A percentile compares a stretch with the other conserved stretches of the same genome.
phyloP scores from a whole-genome alignment of 1,140 invertebrate genomes.

The Cardiocondyla obscurior region DNA sequence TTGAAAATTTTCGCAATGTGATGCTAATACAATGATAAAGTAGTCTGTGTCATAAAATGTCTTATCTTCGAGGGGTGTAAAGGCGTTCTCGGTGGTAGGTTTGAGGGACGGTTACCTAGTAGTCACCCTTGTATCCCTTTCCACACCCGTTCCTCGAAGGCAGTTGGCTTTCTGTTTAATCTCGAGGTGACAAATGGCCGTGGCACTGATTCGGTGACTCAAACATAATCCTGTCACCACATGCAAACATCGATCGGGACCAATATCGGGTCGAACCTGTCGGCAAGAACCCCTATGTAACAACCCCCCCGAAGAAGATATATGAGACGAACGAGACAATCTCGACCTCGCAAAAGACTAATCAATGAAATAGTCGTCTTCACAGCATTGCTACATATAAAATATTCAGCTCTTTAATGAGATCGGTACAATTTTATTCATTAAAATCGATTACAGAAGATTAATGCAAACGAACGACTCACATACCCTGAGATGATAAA shows the following conservation, averaged over 20 bases:
- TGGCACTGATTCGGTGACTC: constrained; percentile 80
- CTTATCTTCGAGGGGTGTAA: constrained; percentile 62
- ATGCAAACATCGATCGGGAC: constrained; percentile 78
- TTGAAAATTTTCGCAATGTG: constrained; percentile 45
- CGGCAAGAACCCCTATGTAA: neutral
- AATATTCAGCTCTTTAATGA: neutral
- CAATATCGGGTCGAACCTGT: constrained; percentile 69
- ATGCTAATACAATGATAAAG: constrained; percentile 49
- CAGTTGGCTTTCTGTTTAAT: constrained; percentile 79
- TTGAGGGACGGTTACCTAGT: constrained; percentile 43
- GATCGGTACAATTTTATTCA: neutral
- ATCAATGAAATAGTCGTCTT: constrained; percentile 49
- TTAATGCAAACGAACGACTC: neutral
- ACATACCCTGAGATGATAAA: neutral
- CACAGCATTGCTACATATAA: neutral
- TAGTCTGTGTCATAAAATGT: constrained; percentile 26
- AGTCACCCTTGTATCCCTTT: constrained; percentile 70
- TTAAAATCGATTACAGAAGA: neutral
- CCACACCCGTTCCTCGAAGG: constrained; percentile 65
- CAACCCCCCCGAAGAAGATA: constrained; percentile 25
- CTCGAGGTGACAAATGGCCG: constrained; percentile 79
- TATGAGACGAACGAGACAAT: neutral
- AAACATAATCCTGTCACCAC: constrained; percentile 80
- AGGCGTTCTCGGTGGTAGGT: neutral
- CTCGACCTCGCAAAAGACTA: constrained; percentile 9